These are phyloP conservation scores for Lithobates pipiens DNA, from an alignment of 2,797 vertebrate genomes.

Conservation along the genomic window DNA sequence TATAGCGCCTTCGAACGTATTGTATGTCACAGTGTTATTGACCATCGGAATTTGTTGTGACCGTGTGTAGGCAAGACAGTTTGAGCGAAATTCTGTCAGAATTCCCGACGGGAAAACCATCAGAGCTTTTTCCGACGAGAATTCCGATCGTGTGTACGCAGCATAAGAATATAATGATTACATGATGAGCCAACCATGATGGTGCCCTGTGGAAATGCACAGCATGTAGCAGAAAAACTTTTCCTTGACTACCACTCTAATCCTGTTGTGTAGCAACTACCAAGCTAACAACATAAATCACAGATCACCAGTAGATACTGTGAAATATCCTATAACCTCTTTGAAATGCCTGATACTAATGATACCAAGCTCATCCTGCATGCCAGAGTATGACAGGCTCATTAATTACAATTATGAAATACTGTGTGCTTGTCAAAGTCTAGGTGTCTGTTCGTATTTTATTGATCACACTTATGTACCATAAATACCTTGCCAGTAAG, in stretches of 20 bases:
- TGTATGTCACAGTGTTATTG: too few relatives aligned
- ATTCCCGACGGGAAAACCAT: too few relatives aligned
- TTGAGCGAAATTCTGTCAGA: too few relatives aligned
- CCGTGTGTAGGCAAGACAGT: too few relatives aligned
- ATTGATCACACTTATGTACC: neutral
- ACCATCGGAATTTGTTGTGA: too few relatives aligned
- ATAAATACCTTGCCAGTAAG: neutral
- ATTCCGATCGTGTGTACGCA: too few relatives aligned
- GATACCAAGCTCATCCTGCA: neutral
- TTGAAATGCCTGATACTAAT: neutral
- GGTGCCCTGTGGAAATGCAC: neutral
- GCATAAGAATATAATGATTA: neutral
- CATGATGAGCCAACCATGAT: neutral
- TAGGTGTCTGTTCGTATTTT: neutral
- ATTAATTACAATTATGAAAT: constrained; percentile 21
- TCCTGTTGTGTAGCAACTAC: constrained; percentile 6
- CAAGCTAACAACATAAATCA: neutral
- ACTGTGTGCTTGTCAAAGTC: neutral
- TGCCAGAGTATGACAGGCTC: neutral
- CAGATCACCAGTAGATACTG: neutral
- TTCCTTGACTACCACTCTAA: neutral
- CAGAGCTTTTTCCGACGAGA: too few relatives aligned
- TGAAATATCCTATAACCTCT: neutral
- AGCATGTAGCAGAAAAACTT: neutral
- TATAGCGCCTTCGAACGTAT: too few relatives aligned